Evolutionary conservation across 2,797 vertebrate species (phyloP).

Genomic region (Sebastes paucispinis): DNA sequence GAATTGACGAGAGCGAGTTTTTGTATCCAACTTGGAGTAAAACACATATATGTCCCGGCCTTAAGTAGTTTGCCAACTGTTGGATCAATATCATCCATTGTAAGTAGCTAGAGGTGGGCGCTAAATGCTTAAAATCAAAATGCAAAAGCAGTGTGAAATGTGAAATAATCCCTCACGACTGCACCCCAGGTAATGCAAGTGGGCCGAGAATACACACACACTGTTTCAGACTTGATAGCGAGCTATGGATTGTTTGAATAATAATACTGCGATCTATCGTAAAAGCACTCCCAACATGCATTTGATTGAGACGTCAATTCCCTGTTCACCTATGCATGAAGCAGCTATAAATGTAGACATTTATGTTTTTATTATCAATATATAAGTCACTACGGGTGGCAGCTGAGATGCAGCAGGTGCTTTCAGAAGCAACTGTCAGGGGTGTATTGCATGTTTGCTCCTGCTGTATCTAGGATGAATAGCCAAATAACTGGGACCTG

Average conservation of each 20-base stretch:
- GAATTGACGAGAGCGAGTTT: neutral
- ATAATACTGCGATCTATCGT: neutral
- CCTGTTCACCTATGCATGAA: neutral
- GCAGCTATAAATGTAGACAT: neutral
- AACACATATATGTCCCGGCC: neutral
- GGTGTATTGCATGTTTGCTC: neutral
- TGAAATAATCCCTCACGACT: neutral
- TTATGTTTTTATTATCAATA: neutral
- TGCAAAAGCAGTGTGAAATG: conserved; percentile 5
- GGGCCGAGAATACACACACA: neutral
- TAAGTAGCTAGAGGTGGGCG: neutral
- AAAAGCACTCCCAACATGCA: neutral
- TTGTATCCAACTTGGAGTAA: neutral
- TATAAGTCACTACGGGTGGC: neutral
- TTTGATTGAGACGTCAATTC: neutral
- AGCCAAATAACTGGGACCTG: neutral
- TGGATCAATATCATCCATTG: neutral
- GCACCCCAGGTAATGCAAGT: neutral
- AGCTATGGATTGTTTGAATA: neutral
- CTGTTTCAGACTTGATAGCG: neutral
- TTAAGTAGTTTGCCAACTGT: neutral
- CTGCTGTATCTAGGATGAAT: conserved; percentile 1
- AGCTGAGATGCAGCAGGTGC: neutral
- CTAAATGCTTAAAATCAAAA: neutral
- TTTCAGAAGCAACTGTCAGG: neutral